Percentiles rank a stretch among this genome's conserved stretches.
phyloP scores from a whole-genome alignment of 2,797 vertebrate species.

The Malurus leucopterus region DNA sequence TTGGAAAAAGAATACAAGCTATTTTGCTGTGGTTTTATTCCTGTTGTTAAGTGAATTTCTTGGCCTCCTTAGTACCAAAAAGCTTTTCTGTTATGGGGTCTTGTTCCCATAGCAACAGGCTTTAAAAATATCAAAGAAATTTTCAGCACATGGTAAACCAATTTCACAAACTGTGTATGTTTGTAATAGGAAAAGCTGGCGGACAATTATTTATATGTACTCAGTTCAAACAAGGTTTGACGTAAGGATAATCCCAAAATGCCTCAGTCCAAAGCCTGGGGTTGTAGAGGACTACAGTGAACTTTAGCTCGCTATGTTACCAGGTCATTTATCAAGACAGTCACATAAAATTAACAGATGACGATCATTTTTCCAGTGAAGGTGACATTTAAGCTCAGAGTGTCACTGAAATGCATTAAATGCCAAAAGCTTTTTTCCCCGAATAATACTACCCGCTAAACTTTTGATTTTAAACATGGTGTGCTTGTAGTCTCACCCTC shows the following conservation, averaged over 20 bases:
- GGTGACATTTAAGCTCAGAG: not conserved
- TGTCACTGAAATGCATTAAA: not conserved
- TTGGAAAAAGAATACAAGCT: not conserved
- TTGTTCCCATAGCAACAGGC: conserved; percentile 10
- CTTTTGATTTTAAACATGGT: not conserved
- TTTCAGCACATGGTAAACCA: conserved; percentile 21
- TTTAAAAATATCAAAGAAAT: conserved; percentile 39
- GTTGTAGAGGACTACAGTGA: not conserved
- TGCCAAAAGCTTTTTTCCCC: not conserved
- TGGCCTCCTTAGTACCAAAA: not conserved
- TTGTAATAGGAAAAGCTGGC: not conserved
- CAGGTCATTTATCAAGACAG: not conserved
- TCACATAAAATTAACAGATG: not conserved
- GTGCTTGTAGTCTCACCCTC: not conserved
- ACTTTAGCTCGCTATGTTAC: not conserved
- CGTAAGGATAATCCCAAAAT: not conserved
- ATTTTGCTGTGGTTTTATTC: not conserved
- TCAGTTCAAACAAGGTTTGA: not conserved
- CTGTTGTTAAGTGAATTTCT: not conserved
- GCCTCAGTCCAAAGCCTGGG: not conserved
- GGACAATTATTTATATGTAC: not conserved
- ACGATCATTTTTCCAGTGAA: not conserved
- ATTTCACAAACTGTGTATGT: conserved; percentile 1
- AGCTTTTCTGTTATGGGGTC: conserved; percentile 15
- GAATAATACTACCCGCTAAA: not conserved